phyloP scores from a whole-genome alignment of 2,113 vertebrate species.

The Nothocercus julius region DNA sequence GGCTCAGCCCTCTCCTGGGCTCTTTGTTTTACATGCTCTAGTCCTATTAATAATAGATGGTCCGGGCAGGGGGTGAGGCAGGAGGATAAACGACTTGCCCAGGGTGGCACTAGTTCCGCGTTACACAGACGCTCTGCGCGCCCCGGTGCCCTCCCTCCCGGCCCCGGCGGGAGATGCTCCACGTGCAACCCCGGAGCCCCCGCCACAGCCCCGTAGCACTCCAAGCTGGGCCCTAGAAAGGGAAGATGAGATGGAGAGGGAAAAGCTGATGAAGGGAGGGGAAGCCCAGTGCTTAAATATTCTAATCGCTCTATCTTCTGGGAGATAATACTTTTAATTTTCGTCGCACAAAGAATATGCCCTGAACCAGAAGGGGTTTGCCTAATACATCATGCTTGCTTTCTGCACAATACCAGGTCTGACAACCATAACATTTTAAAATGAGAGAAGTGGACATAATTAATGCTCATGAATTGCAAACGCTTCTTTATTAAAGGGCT shows the following conservation, averaged over 20 bases:
- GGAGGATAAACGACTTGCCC: background rate
- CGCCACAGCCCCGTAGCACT: background rate
- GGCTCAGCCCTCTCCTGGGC: background rate
- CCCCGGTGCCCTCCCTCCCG: background rate
- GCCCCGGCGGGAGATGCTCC: background rate
- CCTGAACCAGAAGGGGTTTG: conserved; percentile 89
- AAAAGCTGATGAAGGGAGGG: background rate
- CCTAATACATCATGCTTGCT: conserved; percentile 90
- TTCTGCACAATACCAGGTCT: conserved; percentile 74
- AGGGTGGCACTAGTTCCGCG: fast-evolving
- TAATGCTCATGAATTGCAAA: conserved; percentile 99
- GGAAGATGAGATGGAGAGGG: background rate
- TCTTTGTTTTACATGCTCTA: background rate
- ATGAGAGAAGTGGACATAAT: conserved; percentile 85
- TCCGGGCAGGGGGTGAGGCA: background rate
- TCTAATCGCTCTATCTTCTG: conserved; percentile 63
- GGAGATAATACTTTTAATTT: conserved; percentile 87
- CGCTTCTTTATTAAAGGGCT: conserved; percentile 81
- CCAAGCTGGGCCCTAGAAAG: background rate
- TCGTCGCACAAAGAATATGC: conserved; percentile 78
- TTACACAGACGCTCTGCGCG: background rate
- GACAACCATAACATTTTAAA: conserved; percentile 83
- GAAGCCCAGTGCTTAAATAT: background rate
- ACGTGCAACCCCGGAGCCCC: background rate
- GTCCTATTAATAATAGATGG: background rate